Percentiles rank a stretch among this genome's conserved stretches.
phyloP scores from a whole-genome alignment of 30 jellyfish, hydroid and myxozoan genomes.

The Pseudorhiza aurosa region DNA sequence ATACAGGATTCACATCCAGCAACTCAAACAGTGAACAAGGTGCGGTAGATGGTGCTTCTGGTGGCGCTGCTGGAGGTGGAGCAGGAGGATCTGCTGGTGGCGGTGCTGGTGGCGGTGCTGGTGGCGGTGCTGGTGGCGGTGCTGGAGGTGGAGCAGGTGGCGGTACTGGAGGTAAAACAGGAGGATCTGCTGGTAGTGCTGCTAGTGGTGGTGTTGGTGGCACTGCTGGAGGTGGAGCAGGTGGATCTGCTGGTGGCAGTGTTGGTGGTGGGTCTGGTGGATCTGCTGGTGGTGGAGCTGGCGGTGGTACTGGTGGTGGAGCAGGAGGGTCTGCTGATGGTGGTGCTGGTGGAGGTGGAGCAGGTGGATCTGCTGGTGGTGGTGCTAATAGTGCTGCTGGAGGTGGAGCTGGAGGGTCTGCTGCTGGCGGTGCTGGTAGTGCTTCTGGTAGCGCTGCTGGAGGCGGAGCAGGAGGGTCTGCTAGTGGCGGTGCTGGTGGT shows the following conservation, averaged over 20 bases:
- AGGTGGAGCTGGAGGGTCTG: conserved; percentile 25
- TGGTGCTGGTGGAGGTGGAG: conserved; percentile 46
- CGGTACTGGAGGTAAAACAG: conserved; percentile 9
- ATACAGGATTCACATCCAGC: background rate
- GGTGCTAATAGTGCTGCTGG: conserved; percentile 24
- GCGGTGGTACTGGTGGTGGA: conserved; percentile 41
- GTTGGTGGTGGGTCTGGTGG: conserved; percentile 57
- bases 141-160: conserved; percentile 29
- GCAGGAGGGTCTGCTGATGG: conserved; percentile 41
- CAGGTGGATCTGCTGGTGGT: conserved; percentile 26
- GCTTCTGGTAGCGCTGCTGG: conserved; percentile 53
- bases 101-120: conserved; percentile 13
- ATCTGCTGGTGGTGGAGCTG: conserved; percentile 2
- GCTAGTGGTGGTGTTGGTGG: conserved; percentile 32
- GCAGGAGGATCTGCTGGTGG: conserved; percentile 50
- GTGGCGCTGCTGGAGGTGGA: conserved; percentile 58
- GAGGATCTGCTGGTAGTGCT: conserved; percentile 16
- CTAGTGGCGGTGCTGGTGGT: conserved; percentile 47
- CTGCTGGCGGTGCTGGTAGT: conserved; percentile 33
- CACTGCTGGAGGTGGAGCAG: conserved; percentile 11
- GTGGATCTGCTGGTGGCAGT: conserved; percentile 11
- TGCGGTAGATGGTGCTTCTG: conserved; percentile 26
- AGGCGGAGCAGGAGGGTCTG: conserved; percentile 53
- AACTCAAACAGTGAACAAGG: conserved; percentile 12
- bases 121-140: conserved; percentile 37